phyloP scores from a whole-genome alignment of 2,113 vertebrate species.

The Gobius niger region DNA sequence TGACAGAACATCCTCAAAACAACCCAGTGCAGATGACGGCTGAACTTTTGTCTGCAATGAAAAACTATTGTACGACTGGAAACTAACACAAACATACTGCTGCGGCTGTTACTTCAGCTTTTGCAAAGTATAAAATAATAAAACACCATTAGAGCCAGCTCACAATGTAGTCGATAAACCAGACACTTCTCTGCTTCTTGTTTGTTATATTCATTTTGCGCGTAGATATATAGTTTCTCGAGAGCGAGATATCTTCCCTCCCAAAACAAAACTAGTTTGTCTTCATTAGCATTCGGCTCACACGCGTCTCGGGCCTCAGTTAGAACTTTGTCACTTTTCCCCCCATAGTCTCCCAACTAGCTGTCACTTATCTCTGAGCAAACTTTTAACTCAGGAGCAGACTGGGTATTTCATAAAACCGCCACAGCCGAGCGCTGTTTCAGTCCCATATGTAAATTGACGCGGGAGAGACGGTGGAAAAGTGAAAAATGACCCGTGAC shows the following conservation, averaged over 20 bases:
- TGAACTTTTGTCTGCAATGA: too few species aligned
- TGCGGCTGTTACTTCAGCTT: too few species aligned
- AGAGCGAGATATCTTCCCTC: background rate
- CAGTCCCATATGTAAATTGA: background rate
- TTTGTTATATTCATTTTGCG: background rate
- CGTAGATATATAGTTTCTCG: background rate
- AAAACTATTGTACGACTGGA: too few species aligned
- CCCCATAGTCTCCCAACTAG: slow-evolving; percentile 4
- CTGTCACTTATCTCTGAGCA: slow-evolving; percentile 4
- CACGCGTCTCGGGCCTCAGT: slow-evolving; percentile 1
- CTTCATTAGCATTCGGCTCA: slow-evolving; percentile 6
- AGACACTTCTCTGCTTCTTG: background rate
- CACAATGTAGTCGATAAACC: background rate
- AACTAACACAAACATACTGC: too few species aligned
- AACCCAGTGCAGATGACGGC: too few species aligned
- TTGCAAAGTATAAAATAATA: too few species aligned
- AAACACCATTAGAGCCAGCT: background rate
- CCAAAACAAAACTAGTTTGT: slow-evolving; percentile 9
- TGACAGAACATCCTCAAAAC: too few species aligned
- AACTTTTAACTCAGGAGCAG: background rate
- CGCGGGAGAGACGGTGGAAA: background rate
- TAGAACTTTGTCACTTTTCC: slow-evolving; percentile 7
- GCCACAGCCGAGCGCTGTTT: background rate
- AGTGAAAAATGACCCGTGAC: slow-evolving; percentile 1
- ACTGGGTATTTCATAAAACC: background rate